Conservation (phyloP, 2,113 vertebrate genomes). For the Heliornis fulica region DNA sequence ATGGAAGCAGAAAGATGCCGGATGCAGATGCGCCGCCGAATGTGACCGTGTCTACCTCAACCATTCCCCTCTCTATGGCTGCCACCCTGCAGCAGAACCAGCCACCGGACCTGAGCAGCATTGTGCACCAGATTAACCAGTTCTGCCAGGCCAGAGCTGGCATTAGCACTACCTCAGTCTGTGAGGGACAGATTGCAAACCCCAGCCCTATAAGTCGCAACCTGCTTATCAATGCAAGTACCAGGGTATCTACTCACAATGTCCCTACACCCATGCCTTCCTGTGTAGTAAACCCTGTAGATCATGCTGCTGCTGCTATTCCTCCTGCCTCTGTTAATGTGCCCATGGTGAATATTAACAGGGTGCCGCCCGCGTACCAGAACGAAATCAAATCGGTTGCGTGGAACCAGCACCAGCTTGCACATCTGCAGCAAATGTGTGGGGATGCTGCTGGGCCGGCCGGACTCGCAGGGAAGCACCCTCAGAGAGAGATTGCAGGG, state of each 20-base stretch:
- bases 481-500: constrained; percentile 79
- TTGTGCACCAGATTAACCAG: constrained; percentile 98
- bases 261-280: constrained; percentile 79
- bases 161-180: constrained; percentile 91
- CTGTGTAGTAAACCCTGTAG: constrained; percentile 88
- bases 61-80: constrained; percentile 98
- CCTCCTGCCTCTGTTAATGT: constrained; percentile 76
- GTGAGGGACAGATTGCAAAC: constrained; percentile 98
- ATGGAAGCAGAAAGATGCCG: constrained; percentile 90
- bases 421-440: constrained; percentile 87
- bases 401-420: constrained; percentile 95
- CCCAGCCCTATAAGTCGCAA: constrained; percentile 97
- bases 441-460: constrained; percentile 81
- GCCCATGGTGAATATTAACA: constrained; percentile 83
- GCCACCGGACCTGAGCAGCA: constrained; percentile 94
- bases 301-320: constrained; percentile 83
- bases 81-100: constrained; percentile 90
- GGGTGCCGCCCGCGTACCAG: constrained; percentile 85
- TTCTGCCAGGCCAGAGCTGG: constrained; percentile 96
- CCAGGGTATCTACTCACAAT: constrained; percentile 91
- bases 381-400: constrained; percentile 88
- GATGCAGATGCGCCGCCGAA: constrained; percentile 95
- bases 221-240: constrained; percentile 97
- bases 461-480: constrained; percentile 82
- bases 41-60: constrained; percentile 99